These are phyloP conservation scores for Thamnophis sirtalis DNA, from an alignment of 2,113 vertebrate species.

Conservation along the genomic window DNA sequence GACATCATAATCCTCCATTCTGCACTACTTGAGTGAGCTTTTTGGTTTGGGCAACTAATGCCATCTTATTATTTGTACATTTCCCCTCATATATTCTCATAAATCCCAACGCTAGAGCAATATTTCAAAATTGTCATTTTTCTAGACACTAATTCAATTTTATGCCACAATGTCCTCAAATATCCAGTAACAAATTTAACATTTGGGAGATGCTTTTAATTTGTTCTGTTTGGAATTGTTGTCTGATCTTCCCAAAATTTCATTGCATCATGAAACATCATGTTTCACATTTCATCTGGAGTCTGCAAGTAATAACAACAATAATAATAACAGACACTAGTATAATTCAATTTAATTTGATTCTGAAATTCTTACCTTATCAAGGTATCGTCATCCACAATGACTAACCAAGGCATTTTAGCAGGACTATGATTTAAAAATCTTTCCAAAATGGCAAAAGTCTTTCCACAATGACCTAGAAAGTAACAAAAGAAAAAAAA, in stretches of 20 bases:
- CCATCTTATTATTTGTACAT: not conserved
- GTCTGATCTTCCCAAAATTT: not conserved
- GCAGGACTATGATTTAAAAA: conserved; percentile 78
- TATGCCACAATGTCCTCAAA: not conserved
- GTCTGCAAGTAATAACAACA: not conserved
- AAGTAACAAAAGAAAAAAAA: not conserved
- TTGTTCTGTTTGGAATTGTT: not conserved
- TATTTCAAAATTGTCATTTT: not conserved
- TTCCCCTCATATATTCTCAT: not conserved
- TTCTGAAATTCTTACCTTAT: conserved; percentile 79
- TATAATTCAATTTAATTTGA: not conserved
- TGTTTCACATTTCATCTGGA: not conserved
- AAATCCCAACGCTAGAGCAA: not conserved
- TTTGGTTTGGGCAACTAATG: not conserved
- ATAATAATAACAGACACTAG: not conserved
- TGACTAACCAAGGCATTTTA: conserved; percentile 81
- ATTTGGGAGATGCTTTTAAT: conserved; percentile 16
- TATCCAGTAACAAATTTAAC: not conserved
- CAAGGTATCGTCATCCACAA: conserved; percentile 94
- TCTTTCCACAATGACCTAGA: conserved; percentile 95
- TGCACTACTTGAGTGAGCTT: not conserved
- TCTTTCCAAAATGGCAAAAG: conserved; percentile 92
- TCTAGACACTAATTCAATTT: not conserved
- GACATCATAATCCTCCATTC: not conserved
- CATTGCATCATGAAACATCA: not conserved